These are phyloP conservation scores for Tiaroga cobitis DNA, from an alignment of 2,797 vertebrate species.

Conservation along the genomic window DNA sequence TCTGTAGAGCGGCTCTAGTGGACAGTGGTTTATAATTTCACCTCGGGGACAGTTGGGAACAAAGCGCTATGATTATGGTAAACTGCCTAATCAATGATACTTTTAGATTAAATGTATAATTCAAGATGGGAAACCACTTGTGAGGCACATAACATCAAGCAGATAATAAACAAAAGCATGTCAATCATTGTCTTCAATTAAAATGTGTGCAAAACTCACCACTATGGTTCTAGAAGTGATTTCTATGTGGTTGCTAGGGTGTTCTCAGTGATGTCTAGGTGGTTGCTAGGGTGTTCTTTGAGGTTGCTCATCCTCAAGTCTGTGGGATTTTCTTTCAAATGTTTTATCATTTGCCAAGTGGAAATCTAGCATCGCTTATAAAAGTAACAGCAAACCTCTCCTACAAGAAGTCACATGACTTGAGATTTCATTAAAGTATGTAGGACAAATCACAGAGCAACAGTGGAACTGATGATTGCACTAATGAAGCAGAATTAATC, in stretches of 20 bases:
- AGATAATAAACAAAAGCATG: not conserved
- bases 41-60: not conserved
- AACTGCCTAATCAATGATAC: not conserved
- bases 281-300: too few species aligned
- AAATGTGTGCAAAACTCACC: not conserved
- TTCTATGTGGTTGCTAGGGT: not conserved
- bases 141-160: not conserved
- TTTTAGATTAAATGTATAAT: not conserved
- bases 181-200: not conserved
- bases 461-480: not conserved
- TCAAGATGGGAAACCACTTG: not conserved
- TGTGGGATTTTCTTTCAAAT: not conserved
- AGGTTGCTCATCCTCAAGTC: not conserved
- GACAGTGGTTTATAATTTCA: not conserved
- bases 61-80: not conserved
- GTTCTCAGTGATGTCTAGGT: not conserved
- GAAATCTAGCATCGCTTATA: not conserved
- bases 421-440: not conserved
- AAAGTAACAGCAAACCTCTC: not conserved
- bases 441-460: not conserved
- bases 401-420: not conserved
- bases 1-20: not conserved
- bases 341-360: not conserved
- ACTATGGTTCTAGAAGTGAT: not conserved
- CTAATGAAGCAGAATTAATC: constrained; percentile 5